phyloP scores from a whole-genome alignment of 2,113 vertebrate genomes.

The Neotragus pygmaeus region DNA sequence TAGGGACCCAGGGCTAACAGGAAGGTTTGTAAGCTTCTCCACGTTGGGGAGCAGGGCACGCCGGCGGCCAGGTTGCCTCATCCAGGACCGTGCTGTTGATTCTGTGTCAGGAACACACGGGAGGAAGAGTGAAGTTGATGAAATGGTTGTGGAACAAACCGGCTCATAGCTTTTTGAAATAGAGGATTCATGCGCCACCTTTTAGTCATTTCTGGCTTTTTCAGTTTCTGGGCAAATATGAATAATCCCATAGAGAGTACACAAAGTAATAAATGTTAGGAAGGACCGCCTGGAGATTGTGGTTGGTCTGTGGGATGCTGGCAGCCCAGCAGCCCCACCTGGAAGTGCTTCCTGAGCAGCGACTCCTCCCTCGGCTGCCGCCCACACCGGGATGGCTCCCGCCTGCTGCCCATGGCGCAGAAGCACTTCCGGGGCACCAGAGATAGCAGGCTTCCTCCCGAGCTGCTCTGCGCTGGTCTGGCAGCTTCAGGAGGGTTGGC shows the following conservation, averaged over 20 bases:
- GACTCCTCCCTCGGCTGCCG: fast-evolving
- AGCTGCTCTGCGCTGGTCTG: not conserved
- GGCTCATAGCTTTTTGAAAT: not conserved
- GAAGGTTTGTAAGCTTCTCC: not conserved
- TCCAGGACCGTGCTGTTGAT: not conserved
- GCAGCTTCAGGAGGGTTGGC: not conserved
- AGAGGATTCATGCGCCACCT: not conserved
- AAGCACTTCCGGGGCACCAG: not conserved
- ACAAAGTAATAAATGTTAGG: not conserved
- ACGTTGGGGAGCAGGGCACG: fast-evolving
- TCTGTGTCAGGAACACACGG: not conserved
- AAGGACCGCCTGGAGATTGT: not conserved
- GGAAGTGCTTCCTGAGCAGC: not conserved
- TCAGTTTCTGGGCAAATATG: constrained; percentile 26
- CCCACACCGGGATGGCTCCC: not conserved
- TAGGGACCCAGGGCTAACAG: not conserved
- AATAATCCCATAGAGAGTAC: constrained; percentile 13
- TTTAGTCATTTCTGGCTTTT: constrained; percentile 48
- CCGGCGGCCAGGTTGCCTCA: fast-evolving
- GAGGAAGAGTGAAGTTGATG: not conserved
- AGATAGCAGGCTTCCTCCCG: not conserved
- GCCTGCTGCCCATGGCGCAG: too few species aligned
- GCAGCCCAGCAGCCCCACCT: not conserved
- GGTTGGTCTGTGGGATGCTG: not conserved
- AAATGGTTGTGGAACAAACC: not conserved